phyloP scores from a whole-genome alignment of 2,113 vertebrate species.

The human (Homo sapiens) region DNA sequence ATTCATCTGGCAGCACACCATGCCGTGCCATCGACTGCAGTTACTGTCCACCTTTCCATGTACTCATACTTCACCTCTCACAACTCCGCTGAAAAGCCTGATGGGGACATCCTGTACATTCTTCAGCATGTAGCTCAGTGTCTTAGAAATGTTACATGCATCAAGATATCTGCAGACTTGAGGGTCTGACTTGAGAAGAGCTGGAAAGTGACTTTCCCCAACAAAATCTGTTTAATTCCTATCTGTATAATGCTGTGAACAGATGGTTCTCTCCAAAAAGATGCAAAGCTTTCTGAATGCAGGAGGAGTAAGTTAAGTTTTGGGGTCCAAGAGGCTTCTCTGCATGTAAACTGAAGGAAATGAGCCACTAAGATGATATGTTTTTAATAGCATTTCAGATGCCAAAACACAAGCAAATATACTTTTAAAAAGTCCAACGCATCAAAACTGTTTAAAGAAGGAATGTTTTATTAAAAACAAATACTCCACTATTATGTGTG shows the following conservation, averaged over 20 bases:
- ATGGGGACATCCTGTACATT: too few species aligned
- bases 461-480: background rate
- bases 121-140: background rate
- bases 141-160: background rate
- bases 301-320: background rate
- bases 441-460: background rate
- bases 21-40: background rate
- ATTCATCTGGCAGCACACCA: background rate
- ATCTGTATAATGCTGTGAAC: background rate
- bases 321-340: background rate
- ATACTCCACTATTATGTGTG: background rate
- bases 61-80: background rate
- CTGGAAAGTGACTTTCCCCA: background rate
- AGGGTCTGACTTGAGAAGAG: background rate
- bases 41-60: rapidly evolving
- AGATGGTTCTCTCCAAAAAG: background rate
- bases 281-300: background rate
- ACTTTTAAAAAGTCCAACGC: slow-evolving; percentile 14
- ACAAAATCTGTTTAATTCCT: background rate
- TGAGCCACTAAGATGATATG: background rate
- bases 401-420: background rate
- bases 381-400: background rate
- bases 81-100: background rate
- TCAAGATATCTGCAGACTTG: background rate
- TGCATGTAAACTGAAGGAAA: slow-evolving; percentile 14